A percentile compares a stretch with the other conserved stretches of the same genome.
phyloP scores from a whole-genome alignment of 1,140 invertebrate genomes.

The Drosophila sp. region DNA sequence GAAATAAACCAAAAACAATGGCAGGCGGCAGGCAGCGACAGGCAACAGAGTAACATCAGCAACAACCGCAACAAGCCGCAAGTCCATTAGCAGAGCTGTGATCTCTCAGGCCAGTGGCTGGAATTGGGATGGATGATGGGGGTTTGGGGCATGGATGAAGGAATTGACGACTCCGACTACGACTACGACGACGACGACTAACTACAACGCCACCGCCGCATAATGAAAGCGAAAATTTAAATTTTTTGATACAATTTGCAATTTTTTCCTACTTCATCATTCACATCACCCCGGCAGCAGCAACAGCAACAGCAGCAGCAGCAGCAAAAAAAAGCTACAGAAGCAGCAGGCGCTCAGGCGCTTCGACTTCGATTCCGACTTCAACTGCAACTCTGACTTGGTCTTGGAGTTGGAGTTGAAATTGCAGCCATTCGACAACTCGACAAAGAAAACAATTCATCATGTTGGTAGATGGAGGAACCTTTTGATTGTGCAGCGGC shows the following conservation, averaged over 20 bases:
- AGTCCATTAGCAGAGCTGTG: slow-evolving; percentile 69
- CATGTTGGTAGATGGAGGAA: slow-evolving; percentile 76
- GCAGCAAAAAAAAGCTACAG: slow-evolving; percentile 17
- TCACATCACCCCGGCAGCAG: slow-evolving; percentile 54
- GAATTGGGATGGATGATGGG: not conserved
- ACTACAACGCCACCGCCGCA: slow-evolving; percentile 45
- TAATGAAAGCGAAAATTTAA: slow-evolving; percentile 81
- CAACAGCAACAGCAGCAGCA: not conserved
- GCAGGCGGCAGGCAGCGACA: slow-evolving; percentile 35
- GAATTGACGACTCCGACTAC: not conserved
- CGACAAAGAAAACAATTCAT: slow-evolving; percentile 80
- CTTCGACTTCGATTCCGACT: slow-evolving; percentile 7
- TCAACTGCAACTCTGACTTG: slow-evolving; percentile 13
- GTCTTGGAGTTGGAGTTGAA: slow-evolving; percentile 12
- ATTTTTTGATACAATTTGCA: slow-evolving; percentile 80
- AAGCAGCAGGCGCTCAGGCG: slow-evolving; percentile 19
- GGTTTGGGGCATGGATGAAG: not conserved
- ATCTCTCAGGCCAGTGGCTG: slow-evolving; percentile 26
- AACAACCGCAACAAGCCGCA: slow-evolving; percentile 24
- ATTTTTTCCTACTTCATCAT: slow-evolving; percentile 74
- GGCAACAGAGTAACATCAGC: slow-evolving; percentile 23
- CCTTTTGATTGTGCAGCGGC: slow-evolving; percentile 53
- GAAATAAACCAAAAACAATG: slow-evolving; percentile 67
- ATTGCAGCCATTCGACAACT: slow-evolving; percentile 67
- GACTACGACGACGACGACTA: slow-evolving; percentile 22